Conservation (phyloP, 2,113 vertebrate species). For the Galeopterus variegatus region DNA sequence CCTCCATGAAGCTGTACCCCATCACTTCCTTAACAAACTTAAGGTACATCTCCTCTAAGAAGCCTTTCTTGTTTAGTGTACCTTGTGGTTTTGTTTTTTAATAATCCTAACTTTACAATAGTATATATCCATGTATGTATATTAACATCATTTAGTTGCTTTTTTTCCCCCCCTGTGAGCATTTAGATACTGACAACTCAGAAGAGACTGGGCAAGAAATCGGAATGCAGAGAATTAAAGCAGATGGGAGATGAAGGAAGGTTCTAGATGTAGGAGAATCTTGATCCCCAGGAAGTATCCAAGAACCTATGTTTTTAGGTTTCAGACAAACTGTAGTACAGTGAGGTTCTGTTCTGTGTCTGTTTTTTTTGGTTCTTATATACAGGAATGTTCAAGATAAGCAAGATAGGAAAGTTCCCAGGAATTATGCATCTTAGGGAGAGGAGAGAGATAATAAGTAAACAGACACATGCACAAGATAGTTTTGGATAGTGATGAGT, state of each 20-base stretch:
- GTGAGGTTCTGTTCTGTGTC: background rate
- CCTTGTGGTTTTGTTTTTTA: background rate
- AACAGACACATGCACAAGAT: rapidly evolving
- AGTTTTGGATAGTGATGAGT: background rate
- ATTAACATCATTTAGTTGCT: background rate
- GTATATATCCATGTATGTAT: background rate
- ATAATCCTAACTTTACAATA: background rate
- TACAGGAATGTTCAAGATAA: background rate
- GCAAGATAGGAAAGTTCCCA: background rate
- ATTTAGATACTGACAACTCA: background rate
- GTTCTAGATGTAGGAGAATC: background rate
- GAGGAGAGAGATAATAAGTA: background rate
- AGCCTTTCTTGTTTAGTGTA: background rate
- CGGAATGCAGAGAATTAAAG: background rate
- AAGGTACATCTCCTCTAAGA: background rate
- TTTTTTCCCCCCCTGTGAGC: background rate
- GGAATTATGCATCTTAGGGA: background rate
- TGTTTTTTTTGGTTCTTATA: background rate
- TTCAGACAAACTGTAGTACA: background rate
- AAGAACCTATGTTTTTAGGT: background rate
- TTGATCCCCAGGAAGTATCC: background rate
- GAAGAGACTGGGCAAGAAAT: background rate
- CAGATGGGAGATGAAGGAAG: background rate
- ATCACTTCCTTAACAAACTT: background rate
- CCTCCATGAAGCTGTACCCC: background rate